phyloP scores from a whole-genome alignment of 2,888 invertebrate genomes.

The Nemapogon koenigi region DNA sequence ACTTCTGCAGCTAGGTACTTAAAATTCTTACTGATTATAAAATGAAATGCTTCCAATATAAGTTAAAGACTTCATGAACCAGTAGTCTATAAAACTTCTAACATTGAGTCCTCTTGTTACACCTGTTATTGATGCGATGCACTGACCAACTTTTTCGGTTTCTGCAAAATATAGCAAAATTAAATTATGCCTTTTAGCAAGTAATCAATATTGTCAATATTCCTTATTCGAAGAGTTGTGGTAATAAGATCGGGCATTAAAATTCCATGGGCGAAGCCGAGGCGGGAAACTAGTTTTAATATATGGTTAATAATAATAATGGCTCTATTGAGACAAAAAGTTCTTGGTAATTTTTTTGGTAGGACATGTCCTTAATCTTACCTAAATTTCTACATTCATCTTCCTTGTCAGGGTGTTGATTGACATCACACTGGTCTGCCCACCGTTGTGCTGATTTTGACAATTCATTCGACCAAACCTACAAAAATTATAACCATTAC shows the following conservation, averaged over 20 bases:
- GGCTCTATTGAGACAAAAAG: too few relatives aligned
- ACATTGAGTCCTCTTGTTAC: slow-evolving; percentile 31
- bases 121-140: slow-evolving; percentile 35
- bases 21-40: slow-evolving; percentile 38
- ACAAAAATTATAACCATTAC: slow-evolving; percentile 17
- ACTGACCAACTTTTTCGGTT: slow-evolving; percentile 37
- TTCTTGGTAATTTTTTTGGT: too few relatives aligned
- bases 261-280: too few relatives aligned
- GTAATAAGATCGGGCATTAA: too few relatives aligned
- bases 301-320: too few relatives aligned
- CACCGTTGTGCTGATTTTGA: slow-evolving; percentile 42
- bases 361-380: too few relatives aligned
- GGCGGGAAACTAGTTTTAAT: too few relatives aligned
- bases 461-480: slow-evolving; percentile 43
- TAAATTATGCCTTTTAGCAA: too few relatives aligned
- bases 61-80: slow-evolving; percentile 40
- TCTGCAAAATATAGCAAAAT: too few relatives aligned
- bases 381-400: slow-evolving; percentile 45
- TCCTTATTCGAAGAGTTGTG: too few relatives aligned
- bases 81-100: slow-evolving; percentile 42
- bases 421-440: slow-evolving; percentile 44
- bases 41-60: slow-evolving; percentile 36
- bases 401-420: slow-evolving; percentile 29
- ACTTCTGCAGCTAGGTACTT: neutral
- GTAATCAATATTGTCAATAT: too few relatives aligned